Percentiles rank a stretch among this genome's conserved stretches.
These are phyloP conservation scores for Adelges cooleyi DNA, from an alignment of 1,140 invertebrate genomes.

Conservation along the genomic window DNA sequence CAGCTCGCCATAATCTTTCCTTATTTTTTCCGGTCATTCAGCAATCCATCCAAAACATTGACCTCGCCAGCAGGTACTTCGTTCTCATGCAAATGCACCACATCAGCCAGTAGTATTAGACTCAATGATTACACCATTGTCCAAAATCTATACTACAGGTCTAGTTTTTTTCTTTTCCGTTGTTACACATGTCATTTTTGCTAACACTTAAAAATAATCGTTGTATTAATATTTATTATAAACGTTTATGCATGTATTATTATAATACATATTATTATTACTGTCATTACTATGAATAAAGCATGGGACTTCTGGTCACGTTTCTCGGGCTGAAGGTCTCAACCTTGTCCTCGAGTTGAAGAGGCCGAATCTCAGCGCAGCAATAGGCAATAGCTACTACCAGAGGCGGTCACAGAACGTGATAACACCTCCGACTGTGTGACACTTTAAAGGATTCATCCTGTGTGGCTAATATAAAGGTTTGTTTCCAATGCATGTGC, in stretches of 20 bases:
- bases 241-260: constrained; percentile 8
- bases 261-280: constrained; percentile 25
- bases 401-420: constrained; percentile 9
- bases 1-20: not conserved
- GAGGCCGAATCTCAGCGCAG: not conserved
- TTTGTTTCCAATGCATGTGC: not conserved
- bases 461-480: not conserved
- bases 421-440: constrained; percentile 26
- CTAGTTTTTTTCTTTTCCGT: not conserved
- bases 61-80: constrained; percentile 10
- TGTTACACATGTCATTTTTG: too few species aligned
- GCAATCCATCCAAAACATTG: constrained; percentile 26
- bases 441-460: constrained; percentile 22
- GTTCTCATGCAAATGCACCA: constrained; percentile 25
- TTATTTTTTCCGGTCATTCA: constrained; percentile 23
- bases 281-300: not conserved
- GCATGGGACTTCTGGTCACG: constrained; percentile 20
- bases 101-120: not conserved
- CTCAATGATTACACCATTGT: constrained; percentile 26
- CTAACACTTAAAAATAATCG: too few species aligned
- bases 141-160: not conserved
- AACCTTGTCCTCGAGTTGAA: constrained; percentile 25
- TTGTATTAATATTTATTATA: constrained; percentile 11
- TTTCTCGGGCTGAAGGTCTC: constrained; percentile 10
- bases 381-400: not conserved